phyloP scores from a whole-genome alignment of 1,140 invertebrate genomes.

The Cylas formicarius region DNA sequence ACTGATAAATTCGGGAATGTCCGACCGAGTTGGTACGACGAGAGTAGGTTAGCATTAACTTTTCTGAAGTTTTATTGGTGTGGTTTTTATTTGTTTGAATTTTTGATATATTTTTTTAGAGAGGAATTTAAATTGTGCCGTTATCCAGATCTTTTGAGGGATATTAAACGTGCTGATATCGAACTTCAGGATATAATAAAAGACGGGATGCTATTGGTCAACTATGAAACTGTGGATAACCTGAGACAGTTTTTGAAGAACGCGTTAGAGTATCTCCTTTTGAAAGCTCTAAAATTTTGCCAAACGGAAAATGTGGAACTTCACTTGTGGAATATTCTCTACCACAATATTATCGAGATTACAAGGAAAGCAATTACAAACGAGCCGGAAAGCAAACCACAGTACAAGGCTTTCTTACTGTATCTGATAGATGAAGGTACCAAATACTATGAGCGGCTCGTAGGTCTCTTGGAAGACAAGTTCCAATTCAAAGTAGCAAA shows the following conservation, averaged over 20 bases:
- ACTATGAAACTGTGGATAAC: conserved; percentile 48
- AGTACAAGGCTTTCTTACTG: conserved; percentile 59
- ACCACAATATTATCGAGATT: conserved; percentile 85
- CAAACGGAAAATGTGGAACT: conserved; percentile 83
- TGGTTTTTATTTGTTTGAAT: neutral
- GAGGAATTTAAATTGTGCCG: conserved; percentile 47
- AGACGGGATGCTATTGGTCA: conserved; percentile 40
- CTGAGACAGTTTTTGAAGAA: conserved; percentile 57
- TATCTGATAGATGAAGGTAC: conserved; percentile 72
- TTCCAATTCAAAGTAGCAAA: conserved; percentile 67
- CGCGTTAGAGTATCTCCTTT: conserved; percentile 64
- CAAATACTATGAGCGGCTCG: conserved; percentile 67
- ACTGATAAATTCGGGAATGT: conserved; percentile 46
- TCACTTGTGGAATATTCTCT: conserved; percentile 86
- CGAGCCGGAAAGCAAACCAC: conserved; percentile 48
- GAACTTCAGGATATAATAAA: conserved; percentile 50
- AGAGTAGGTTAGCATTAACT: conserved; percentile 28
- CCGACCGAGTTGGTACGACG: conserved; percentile 50
- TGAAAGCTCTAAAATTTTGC: conserved; percentile 80
- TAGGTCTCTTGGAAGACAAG: conserved; percentile 64
- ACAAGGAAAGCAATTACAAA: conserved; percentile 53
- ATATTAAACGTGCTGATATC: conserved; percentile 50
- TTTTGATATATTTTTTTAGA: conserved; percentile 23
- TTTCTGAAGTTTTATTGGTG: neutral
- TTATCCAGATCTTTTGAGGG: conserved; percentile 47